Base-by-base conservation (phyloP, 2,113 vertebrate genomes). In the Hippocampus barbouri region DNA sequence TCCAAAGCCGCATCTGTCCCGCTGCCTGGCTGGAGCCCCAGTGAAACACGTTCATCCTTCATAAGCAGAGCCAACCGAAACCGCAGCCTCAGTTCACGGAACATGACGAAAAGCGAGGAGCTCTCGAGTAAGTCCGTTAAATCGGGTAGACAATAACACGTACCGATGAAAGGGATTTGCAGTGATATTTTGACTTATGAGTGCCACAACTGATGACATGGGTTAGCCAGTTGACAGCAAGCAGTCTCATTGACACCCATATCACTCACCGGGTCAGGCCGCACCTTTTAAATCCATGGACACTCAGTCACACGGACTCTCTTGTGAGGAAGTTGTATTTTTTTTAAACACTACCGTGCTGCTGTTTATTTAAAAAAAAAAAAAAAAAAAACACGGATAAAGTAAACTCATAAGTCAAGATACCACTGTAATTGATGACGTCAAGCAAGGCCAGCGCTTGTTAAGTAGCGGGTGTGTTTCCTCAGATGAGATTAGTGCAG, bases 11-110 rank as follows among this genome's bases (percentile, higher is more conserved):
- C 94, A 0, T 94, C 95, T 0, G 87, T 95, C 77, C 92, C 95
- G 0, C 91, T 99, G 23, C 97, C 96, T 64, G 94, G 95, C 76
- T 98, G 96, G 95, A 99, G 97, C 89, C 97, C 97, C 77, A 96
- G 94, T 81, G 97, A 99, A 91, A 93, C 94, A 15, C 94, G 96
- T 85, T 93, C 96, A 2, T 96, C 97, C 76, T 98, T 99, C 90
- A 99, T 99, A 86, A 96, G 94, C 91, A 93, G 97, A 88, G 94
- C 95, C 0, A 98, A 93, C 89, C 94, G 96, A 89, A 97, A 90
- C 88, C 95, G 95, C 76, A 92, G 94, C 2, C 95, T 94, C 75
- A 96, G 94, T 84, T 94, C 95, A 49, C 92, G 95, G 78, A 97
- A 95, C 90, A 90, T 96, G 67, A 93, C 96, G 16, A 99, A 98